A percentile compares a stretch with the other conserved stretches of the same genome.
These are phyloP conservation scores for Argyra leucocephala DNA, from an alignment of 2,888 invertebrate genomes.

Conservation along the genomic window DNA sequence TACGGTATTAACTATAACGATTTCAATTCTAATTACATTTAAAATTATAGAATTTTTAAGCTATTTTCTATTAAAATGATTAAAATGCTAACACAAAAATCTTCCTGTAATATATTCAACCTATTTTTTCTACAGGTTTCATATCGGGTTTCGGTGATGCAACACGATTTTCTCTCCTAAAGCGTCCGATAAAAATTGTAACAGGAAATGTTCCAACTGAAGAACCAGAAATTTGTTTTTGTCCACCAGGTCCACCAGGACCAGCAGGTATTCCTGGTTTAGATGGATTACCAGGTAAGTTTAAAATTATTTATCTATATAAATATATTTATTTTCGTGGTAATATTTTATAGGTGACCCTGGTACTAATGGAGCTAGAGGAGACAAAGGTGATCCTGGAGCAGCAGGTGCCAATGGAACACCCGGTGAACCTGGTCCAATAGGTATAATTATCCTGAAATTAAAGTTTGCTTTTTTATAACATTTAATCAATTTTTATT, in stretches of 20 bases:
- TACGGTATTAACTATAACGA: too few relatives aligned
- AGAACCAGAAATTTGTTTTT: not conserved
- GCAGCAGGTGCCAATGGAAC: constrained; percentile 14
- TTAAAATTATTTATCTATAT: not conserved
- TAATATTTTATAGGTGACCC: not conserved
- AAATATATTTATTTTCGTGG: too few relatives aligned
- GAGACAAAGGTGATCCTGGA: constrained; percentile 31
- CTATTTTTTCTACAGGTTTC: not conserved
- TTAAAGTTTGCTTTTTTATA: too few relatives aligned
- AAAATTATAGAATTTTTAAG: too few relatives aligned
- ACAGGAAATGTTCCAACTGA: not conserved
- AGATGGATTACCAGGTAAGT: not conserved
- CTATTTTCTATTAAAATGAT: too few relatives aligned
- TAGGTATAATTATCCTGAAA: too few relatives aligned
- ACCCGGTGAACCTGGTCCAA: too few relatives aligned
- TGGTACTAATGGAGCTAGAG: constrained; percentile 29
- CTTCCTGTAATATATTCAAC: too few relatives aligned
- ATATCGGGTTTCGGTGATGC: not conserved
- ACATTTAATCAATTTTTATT: not conserved
- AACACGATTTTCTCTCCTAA: not conserved
- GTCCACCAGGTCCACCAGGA: not conserved
- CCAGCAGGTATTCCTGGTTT: not conserved
- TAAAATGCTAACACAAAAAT: too few relatives aligned
- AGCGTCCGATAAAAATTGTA: not conserved
- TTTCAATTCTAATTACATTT: too few relatives aligned